Evolutionary conservation across 2,888 invertebrate species (phyloP).

Genomic region (Myathropa florea): DNA sequence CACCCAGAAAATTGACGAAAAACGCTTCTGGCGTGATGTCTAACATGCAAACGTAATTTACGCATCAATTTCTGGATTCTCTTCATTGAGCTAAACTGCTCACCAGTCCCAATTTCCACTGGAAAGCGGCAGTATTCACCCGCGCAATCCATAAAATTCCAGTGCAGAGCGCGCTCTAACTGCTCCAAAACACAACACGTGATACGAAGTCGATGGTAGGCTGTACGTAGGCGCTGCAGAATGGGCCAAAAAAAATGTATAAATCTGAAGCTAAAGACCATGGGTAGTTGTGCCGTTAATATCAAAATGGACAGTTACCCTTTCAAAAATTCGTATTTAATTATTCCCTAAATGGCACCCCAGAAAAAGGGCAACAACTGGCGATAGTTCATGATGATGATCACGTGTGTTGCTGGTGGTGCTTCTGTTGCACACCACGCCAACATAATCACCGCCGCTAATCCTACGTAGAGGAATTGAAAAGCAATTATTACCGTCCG

Average conservation of each 20-base stretch:
- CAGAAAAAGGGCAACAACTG: constrained; percentile 7
- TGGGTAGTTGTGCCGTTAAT: constrained; percentile 1
- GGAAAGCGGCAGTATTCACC: no score
- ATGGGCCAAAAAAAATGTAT: neutral
- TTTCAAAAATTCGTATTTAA: constrained; percentile 33
- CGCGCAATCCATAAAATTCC: no score
- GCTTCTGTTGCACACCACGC: constrained; percentile 13
- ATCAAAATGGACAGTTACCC: constrained; percentile 22
- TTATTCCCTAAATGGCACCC: constrained; percentile 39
- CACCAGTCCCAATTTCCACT: no score
- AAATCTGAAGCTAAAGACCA: neutral
- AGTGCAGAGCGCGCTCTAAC: no score
- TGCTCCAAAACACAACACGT: neutral
- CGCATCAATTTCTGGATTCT: no score
- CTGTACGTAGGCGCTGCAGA: neutral
- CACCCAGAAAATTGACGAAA: no score
- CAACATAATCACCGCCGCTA: constrained; percentile 53
- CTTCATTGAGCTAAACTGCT: no score
- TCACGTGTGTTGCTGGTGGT: constrained; percentile 1
- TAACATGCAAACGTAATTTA: no score
- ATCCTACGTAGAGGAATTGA: constrained; percentile 40
- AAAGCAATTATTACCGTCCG: constrained; percentile 54
- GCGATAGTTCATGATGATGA: constrained; percentile 24
- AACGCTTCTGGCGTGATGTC: no score
- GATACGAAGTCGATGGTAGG: neutral